Base-by-base conservation (phyloP, 2,888 invertebrate species). In the Ormyrus labotus region DNA sequence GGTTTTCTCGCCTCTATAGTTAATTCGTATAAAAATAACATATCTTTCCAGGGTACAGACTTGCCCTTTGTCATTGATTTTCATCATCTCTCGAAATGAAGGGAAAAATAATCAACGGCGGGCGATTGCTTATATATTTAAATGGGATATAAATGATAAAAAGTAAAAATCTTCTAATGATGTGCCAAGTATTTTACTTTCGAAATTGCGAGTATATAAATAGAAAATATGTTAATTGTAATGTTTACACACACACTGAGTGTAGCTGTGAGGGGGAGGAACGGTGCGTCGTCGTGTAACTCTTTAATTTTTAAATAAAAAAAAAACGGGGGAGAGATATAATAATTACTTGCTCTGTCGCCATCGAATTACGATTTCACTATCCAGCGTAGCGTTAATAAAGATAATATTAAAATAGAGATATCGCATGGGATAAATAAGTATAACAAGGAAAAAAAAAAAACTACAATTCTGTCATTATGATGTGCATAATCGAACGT, bases 41-140 rank as follows among this genome's bases (percentile, higher is more conserved):
- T 89, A 89, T 89, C 89, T 88, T 87, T 89, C 84, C 87, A 88
- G 88, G 88, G 87, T 89, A 68, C 71, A 79, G 53, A 80, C 84
- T 85, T 82, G 84, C 84, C 85, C 87, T 77, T 78, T 77, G 34
- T 79, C 79, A 78, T 72, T 75, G 75, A 81, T 72, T 76, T 34
- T 68, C 5, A 71, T 68, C 5, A 71, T 78, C 61, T 57, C 74
- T 80, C 73, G 71, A 74, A 78, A 77, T 61, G 73, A 60, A 74
- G 73, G 73, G 57, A 73, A 34, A 70, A 47, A 60, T 63, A 69
- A 73, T 73, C 65, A 73, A 77, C 69, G 69, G 67, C 70, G 63
- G 70, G 73, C 76, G 57, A 79, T 79, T 70, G 74, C 72, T 82
- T 68, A 68, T 80, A 80, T 69, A 73, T 61, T 70, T 71, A 76